Evolutionary conservation across 2,888 invertebrate genomes (phyloP), one percentile per base, ranked within the genome.

Genomic region (Sepiola atlantica): DNA sequence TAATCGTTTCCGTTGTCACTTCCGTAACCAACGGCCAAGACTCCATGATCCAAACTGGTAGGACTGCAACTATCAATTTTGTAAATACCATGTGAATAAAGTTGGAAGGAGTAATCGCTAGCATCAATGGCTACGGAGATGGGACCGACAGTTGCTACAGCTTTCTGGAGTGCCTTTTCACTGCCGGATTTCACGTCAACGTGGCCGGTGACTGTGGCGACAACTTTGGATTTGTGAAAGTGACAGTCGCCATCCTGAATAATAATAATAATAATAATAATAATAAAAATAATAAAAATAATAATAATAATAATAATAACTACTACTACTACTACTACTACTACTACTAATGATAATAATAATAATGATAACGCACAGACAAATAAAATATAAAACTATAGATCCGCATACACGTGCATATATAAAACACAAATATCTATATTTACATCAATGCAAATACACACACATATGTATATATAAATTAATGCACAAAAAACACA

Each of bases 91-190:
- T 54, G 95, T 54, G 94, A 95, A 94, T 55, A 94, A 4, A 95
- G 94, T 92, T 95, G 95, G 98, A 99, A 99, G 95, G 98, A 98
- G 24, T 94, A 94, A 94, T 97, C 96, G 92, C 98, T 98, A 95
- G 99, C 99, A 98, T 99, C 99, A 97, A 99, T 99, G 96, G 99
- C 99, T 94, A 99, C 98, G 18, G 98, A 98, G 93, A 99, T 98
- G 18, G 99, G 99, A 0, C 99, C 99, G 95, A 98, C 97, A 0
- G 98, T 98, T 94, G 99, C 99, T 94, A 99, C 98, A 21, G 99
- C 99, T 95, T 98, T 97, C 97, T 98, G 98, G 96, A 99, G 97
- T 96, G 98, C 98, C 8, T 98, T 97, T 97, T 99, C 99, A 97
- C 98, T 98, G 2, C 98, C 98, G 90, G 97, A 96, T 0, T 98